These are phyloP conservation scores for Philotrypesis tridentata DNA, from an alignment of 1,140 invertebrate genomes.

Conservation along the genomic window DNA sequence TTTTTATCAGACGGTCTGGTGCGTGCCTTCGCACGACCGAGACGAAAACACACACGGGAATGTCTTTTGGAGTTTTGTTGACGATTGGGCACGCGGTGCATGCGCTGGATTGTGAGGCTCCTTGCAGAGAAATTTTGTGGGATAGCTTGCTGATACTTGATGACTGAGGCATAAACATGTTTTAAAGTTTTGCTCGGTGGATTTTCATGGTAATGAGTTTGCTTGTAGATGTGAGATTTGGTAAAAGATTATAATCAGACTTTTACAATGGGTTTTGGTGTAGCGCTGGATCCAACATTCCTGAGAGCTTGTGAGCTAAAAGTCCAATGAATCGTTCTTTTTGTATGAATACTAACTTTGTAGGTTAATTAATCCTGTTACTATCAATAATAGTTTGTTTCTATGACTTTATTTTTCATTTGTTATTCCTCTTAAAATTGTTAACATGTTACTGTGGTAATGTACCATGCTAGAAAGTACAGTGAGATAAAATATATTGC, in stretches of 20 bases:
- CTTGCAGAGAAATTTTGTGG: background rate
- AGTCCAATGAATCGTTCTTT: background rate
- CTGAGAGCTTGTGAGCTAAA: background rate
- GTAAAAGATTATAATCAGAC: too few species aligned
- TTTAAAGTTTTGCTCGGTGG: background rate
- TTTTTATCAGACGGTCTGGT: background rate
- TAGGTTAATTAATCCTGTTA: conserved; percentile 32
- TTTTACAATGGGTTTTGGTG: background rate
- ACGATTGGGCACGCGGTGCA: too few species aligned
- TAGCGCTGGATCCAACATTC: background rate
- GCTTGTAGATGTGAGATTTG: background rate
- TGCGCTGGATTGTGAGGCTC: too few species aligned
- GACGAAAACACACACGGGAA: background rate
- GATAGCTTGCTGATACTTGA: too few species aligned
- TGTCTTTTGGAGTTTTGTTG: too few species aligned
- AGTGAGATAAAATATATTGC: conserved; percentile 43
- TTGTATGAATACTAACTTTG: background rate
- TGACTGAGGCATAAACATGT: background rate
- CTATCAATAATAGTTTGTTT: background rate
- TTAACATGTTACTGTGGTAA: background rate
- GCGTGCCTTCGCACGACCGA: background rate
- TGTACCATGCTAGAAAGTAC: background rate
- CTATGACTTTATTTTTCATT: conserved; percentile 8
- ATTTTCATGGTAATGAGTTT: too few species aligned
- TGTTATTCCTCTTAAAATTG: background rate